Evolutionary conservation across 1,140 invertebrate genomes (phyloP), one percentile per base, ranked within the genome.

Genomic region (Aphaenogaster floridana): DNA sequence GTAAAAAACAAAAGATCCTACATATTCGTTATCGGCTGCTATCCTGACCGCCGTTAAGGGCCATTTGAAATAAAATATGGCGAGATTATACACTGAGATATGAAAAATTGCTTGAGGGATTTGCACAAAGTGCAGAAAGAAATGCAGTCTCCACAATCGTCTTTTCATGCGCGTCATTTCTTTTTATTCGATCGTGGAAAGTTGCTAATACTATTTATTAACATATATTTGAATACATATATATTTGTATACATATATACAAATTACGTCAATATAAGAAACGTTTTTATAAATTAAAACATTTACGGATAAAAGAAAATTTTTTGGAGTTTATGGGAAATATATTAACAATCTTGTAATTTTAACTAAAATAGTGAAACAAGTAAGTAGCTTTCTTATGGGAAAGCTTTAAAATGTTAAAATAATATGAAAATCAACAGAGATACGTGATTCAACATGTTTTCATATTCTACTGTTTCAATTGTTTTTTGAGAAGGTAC

Each of bases 11-110:
- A 48, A 50, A 59, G 39, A 48, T 61, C 39, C 74, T 50, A 61
- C 17, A 17, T 50, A 48, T 48, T 39, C 69, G 59, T 61, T 84
- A 74, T 50, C 42, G 54, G 7, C 34, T 84, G 54, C 21, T 64
- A 84, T 17, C 39, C 42, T 28, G n/a, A 61, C 54, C 13, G 69
- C 45, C 45, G 34, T 76, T 76, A 42, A 74, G 34, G 69, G n/a
- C 13, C 69, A 63, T 84, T 84, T 84, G 54, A 84, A 63, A 76
- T 84, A 84, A 84, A 84, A 84, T 84, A 84, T 76, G 80, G 21
- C 42, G 34, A 76, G 17, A 84, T 84, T 84, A 50, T 61, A 76
- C 80, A 84, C 63, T 63, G 57, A 71, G 57, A 84, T 74, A 84
- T 76, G 69, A 84, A 76, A 76, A 84, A 74, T 17, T 13, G 54